Base-by-base conservation (phyloP, 92 coral and sea anemone species). In the Zoanthus gigantus region DNA sequence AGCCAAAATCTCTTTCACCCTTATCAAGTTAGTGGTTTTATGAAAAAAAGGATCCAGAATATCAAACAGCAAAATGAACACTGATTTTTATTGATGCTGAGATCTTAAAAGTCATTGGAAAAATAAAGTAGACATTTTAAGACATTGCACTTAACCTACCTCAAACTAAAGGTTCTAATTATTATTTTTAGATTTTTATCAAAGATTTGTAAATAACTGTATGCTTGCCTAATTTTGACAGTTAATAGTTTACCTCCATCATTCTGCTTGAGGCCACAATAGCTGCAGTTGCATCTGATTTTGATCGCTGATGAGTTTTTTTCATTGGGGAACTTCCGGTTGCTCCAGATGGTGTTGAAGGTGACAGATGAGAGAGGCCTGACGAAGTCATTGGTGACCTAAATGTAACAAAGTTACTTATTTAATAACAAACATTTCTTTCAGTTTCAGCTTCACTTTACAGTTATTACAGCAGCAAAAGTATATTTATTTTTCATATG, bases 221-320 rank as follows among this genome's bases (percentile, higher is more conserved):
- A 37, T 1, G 42, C 3, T 2, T 37, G 42, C 1, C 42, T 37
- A 23, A 23, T 23, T 37, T 37, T 37, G 42, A 37, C 42, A 37
- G 42, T 37, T 37, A 1, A 11, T 0, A 67, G 5, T 7, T 53
- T 91, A 97, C 99, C 93, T 96, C 94, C 95, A 95, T 93, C 15
- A 97, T 88, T 60, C 93, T 93, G 74, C 79, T 92, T 5, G 99
- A 93, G 50, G 98, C 95, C 4, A 93, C 93, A 34, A 97, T 95
- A 0, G 98, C 98, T 11, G 99, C 99, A 47, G 99, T 95, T 46
- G 99, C 99, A 95, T 97, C 99, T 13, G 99, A 97, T 83, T 96
- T 93, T 34, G 99, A 97, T 72, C 99, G 90, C 68, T 94, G 94
- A 58, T 97, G 99, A 12, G 98, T 93, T 89, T 95, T 95, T 88